These are phyloP conservation scores for Bellardia pandia DNA, from an alignment of 2,888 invertebrate species.

Conservation along the genomic window DNA sequence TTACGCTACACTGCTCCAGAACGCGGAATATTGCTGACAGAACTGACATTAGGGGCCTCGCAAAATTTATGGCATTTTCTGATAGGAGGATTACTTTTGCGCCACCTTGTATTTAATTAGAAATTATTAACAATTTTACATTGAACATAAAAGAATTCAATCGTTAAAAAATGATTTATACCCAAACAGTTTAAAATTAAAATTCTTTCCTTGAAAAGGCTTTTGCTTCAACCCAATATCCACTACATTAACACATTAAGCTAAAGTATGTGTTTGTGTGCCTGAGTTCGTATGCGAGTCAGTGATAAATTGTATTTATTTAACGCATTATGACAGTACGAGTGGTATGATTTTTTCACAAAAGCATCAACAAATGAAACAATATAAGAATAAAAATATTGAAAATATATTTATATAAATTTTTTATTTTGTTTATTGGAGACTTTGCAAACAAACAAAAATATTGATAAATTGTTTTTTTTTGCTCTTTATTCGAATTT, in stretches of 20 bases:
- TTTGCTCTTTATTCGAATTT: not conserved
- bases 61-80: no score
- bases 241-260: not conserved
- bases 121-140: no score
- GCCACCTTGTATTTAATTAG: no score
- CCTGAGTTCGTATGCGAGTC: constrained; percentile 17
- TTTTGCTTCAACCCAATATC: constrained; percentile 3
- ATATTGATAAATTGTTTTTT: constrained; percentile 44
- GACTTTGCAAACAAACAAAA: constrained; percentile 39
- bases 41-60: no score
- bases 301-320: constrained; percentile 67
- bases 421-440: constrained; percentile 48
- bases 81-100: no score
- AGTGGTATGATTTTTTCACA: not conserved
- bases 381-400: constrained; percentile 18
- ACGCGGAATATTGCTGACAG: no score
- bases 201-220: not conserved
- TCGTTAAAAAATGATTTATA: no score
- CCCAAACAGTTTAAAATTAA: no score
- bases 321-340: constrained; percentile 62
- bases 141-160: no score
- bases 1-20: no score
- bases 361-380: constrained; percentile 23
- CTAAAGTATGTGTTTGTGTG: not conserved
- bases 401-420: constrained; percentile 33